A percentile compares a stretch with the other conserved stretches of the same genome.
Conservation (phyloP, 2,888 invertebrate species). For the Caenorhabditis plicata region DNA sequence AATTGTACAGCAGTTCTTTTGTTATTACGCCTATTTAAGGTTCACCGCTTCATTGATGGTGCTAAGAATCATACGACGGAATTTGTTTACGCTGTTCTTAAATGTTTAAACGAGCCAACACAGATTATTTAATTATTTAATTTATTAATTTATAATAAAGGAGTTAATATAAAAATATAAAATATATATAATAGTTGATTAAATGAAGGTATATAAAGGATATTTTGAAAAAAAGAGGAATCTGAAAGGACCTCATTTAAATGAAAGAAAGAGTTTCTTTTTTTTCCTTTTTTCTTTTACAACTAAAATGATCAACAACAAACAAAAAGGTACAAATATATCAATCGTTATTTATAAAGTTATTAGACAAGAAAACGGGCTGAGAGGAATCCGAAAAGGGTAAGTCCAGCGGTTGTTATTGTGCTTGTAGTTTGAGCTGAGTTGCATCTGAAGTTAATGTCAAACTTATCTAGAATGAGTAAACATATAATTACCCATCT, state of each 20-base stretch:
- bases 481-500: slow-evolving; percentile 15
- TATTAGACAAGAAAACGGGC: slow-evolving; percentile 2
- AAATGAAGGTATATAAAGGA: not conserved
- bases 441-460: slow-evolving; percentile 20
- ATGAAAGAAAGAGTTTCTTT: not conserved
- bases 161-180: slow-evolving; percentile 1
- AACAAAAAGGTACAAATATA: no score
- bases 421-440: slow-evolving; percentile 1
- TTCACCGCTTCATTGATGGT: slow-evolving; percentile 20
- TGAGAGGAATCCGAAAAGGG: slow-evolving; percentile 4
- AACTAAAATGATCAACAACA: no score
- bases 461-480: not conserved
- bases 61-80: slow-evolving; percentile 25
- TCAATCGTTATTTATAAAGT: no score
- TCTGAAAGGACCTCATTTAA: not conserved
- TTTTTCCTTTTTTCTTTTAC: no score
- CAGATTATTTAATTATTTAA: slow-evolving; percentile 12
- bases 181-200: not conserved
- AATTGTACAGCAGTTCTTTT: no score
- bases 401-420: slow-evolving; percentile 1
- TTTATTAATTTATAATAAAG: slow-evolving; percentile 1
- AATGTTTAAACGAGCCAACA: slow-evolving; percentile 13
- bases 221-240: not conserved
- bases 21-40: no score
- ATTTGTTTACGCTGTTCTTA: slow-evolving; percentile 16